These are phyloP conservation scores for Anolis apletophallus DNA, from an alignment of 2,797 vertebrate genomes.

Conservation along the genomic window DNA sequence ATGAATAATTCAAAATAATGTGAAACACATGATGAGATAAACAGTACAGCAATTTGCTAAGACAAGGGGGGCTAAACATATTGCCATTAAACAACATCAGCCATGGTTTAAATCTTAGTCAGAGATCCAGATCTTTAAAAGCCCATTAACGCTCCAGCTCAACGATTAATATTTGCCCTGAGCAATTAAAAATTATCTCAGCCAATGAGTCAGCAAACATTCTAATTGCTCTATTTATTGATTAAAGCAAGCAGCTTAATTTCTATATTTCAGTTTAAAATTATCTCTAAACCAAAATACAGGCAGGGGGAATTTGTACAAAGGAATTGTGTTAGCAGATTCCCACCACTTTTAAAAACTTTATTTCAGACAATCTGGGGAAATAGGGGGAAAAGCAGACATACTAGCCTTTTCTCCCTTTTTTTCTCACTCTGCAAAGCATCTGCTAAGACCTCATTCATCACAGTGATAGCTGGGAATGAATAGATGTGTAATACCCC, in stretches of 20 bases:
- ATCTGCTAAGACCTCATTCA: conserved; percentile 80
- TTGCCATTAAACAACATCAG: not conserved
- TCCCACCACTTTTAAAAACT: conserved; percentile 67
- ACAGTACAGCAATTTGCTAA: not conserved
- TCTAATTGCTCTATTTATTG: conserved; percentile 9
- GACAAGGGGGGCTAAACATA: not conserved
- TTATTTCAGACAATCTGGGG: conserved; percentile 50
- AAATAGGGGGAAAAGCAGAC: conserved; percentile 57
- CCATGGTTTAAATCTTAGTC: not conserved
- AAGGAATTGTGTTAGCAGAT: conserved; percentile 72
- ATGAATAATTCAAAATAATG: not conserved
- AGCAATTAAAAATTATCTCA: not conserved
- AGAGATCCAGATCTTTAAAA: not conserved
- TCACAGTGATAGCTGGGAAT: conserved; percentile 76
- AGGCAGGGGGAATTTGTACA: conserved; percentile 48
- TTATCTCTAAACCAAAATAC: conserved; percentile 49
- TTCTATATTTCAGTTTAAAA: conserved; percentile 41
- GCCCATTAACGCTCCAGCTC: not conserved
- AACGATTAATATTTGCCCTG: not conserved
- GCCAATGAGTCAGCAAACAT: not conserved
- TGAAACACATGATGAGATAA: not conserved
- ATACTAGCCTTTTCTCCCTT: conserved; percentile 61
- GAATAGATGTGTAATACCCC: conserved; percentile 70
- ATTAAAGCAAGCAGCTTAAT: not conserved
- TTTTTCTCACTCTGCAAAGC: conserved; percentile 72